Conservation (phyloP, 2,113 vertebrate genomes). For the Epinephelus cyanopodus region DNA sequence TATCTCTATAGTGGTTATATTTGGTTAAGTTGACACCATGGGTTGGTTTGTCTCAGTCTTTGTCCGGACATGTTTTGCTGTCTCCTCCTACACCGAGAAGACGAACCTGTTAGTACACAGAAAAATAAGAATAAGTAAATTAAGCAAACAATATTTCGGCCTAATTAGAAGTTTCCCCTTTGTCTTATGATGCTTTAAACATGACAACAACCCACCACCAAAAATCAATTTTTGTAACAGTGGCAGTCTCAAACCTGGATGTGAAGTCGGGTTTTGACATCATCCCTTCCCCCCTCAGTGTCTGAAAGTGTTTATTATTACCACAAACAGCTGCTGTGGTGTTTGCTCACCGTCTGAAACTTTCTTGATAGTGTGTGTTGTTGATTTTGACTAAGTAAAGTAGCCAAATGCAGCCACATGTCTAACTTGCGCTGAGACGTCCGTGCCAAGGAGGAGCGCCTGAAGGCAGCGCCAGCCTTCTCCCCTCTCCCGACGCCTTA, state of each 20-base stretch:
- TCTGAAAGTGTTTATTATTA: neutral
- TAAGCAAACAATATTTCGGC: neutral
- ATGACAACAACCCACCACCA: neutral
- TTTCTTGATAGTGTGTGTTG: neutral
- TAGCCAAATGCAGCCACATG: too few species aligned
- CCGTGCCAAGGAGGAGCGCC: neutral
- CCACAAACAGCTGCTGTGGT: neutral
- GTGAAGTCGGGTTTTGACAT: neutral
- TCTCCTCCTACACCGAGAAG: neutral
- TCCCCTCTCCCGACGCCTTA: conserved; percentile 62
- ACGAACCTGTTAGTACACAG: neutral
- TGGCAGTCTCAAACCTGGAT: neutral
- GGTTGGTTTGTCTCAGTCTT: neutral
- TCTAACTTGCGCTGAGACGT: conserved; percentile 13
- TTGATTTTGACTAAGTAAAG: neutral
- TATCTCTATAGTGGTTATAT: neutral
- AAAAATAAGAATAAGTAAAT: neutral
- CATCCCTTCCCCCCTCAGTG: neutral
- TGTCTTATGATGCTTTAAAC: neutral
- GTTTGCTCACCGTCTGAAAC: neutral
- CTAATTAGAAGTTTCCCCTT: neutral
- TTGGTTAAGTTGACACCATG: neutral
- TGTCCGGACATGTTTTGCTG: conserved; percentile 13
- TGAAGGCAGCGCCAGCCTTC: conserved; percentile 63
- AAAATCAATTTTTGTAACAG: neutral